Evolutionary conservation across 2,797 vertebrate species (phyloP).

Genomic region (Sebastes minor): DNA sequence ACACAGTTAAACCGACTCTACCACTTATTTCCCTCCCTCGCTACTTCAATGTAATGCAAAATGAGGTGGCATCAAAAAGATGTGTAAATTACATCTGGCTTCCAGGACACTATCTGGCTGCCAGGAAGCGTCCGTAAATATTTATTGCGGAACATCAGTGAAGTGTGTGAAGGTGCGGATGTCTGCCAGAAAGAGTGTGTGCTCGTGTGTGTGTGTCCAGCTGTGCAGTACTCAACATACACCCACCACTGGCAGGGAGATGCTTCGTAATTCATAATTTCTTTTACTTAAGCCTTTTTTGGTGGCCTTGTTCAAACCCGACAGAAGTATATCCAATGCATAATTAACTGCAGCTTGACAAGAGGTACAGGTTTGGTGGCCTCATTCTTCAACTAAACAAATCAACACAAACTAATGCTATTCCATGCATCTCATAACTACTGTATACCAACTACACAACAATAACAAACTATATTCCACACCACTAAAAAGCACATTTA

Average conservation of each 20-base stretch:
- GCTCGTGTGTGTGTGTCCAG: conserved; percentile 61
- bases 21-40: conserved; percentile 48
- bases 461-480: not conserved
- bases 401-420: conserved; percentile 21
- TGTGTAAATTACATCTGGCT: conserved; percentile 79
- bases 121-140: conserved; percentile 79
- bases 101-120: conserved; percentile 72
- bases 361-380: conserved; percentile 43
- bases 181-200: conserved; percentile 68
- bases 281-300: conserved; percentile 55
- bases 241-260: conserved; percentile 40
- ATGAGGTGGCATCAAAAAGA: conserved; percentile 75
- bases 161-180: conserved; percentile 72
- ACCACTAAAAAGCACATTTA: not conserved
- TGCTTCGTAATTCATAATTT: conserved; percentile 64
- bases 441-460: not conserved
- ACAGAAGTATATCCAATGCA: conserved; percentile 59
- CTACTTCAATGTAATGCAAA: conserved; percentile 76
- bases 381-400: conserved; percentile 29
- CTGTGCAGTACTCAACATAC: conserved; percentile 56
- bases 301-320: conserved; percentile 52
- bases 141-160: conserved; percentile 80
- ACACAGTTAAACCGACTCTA: conserved; percentile 48
- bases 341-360: conserved; percentile 60
- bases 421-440: conserved; percentile 8